These are phyloP conservation scores for Trematomus loennbergii DNA, from an alignment of 2,113 vertebrate species.

Conservation along the genomic window DNA sequence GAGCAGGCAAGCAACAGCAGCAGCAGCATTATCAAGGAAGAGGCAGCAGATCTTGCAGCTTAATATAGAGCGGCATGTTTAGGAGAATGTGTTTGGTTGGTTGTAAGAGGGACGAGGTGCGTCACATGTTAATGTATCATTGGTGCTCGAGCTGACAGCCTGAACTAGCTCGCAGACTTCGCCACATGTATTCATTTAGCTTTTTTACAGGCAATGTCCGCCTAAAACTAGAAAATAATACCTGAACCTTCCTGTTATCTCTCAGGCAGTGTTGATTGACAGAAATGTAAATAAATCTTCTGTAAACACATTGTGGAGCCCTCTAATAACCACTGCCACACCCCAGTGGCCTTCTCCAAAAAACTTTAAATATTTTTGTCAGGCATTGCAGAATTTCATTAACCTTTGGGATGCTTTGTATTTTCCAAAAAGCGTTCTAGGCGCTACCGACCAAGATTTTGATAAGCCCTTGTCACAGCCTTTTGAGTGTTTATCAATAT, in stretches of 20 bases:
- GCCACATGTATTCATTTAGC: no score
- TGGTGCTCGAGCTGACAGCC: no score
- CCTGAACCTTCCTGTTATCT: not conserved
- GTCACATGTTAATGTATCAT: no score
- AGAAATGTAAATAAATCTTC: conserved; percentile 18
- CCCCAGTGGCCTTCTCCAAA: not conserved
- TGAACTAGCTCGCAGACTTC: no score
- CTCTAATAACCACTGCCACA: not conserved
- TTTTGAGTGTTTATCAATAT: conserved; percentile 55
- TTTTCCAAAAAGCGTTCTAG: conserved; percentile 19
- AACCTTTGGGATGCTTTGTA: conserved; percentile 67
- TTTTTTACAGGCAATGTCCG: no score
- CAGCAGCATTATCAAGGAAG: no score
- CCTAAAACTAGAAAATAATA: not conserved
- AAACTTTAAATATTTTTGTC: conserved; percentile 11
- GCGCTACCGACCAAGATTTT: conserved; percentile 6
- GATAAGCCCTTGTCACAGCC: conserved; percentile 45
- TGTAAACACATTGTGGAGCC: not conserved
- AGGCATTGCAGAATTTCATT: conserved; percentile 54
- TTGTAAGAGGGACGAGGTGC: no score
- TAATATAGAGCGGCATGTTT: no score
- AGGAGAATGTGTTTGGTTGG: no score
- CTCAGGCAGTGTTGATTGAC: conserved; percentile 9
- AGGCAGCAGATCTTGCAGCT: no score
- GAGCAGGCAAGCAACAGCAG: no score